Percentiles rank a stretch among this genome's conserved stretches.
These are phyloP conservation scores for Belonocnema kinseyi DNA, from an alignment of 1,140 invertebrate species.

Conservation along the genomic window DNA sequence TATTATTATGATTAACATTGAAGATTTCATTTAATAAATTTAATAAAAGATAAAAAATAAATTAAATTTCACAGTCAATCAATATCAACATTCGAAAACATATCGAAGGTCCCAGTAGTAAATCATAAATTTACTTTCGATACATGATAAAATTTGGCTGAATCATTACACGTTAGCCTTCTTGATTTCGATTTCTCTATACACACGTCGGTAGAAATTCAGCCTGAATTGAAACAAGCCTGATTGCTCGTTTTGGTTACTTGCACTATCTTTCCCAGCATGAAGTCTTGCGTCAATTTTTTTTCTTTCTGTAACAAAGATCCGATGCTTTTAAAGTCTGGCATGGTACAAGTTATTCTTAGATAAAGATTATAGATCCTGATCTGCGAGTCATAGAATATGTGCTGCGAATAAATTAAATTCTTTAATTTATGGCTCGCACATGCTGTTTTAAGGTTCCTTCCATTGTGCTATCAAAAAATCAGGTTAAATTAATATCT, in stretches of 20 bases:
- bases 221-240: background rate
- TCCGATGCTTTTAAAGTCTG: conserved; percentile 15
- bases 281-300: conserved; percentile 12
- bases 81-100: too few relatives aligned
- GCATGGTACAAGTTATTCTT: conserved; percentile 2
- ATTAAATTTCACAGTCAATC: too few relatives aligned
- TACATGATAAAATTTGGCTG: background rate
- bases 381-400: background rate
- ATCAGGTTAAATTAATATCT: too few relatives aligned
- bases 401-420: too few relatives aligned
- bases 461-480: too few relatives aligned
- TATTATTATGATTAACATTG: too few relatives aligned
- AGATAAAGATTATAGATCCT: conserved; percentile 14
- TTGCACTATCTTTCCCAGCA: conserved; percentile 13
- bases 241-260: background rate
- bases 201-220: background rate
- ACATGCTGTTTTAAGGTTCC: too few relatives aligned
- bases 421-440: too few relatives aligned
- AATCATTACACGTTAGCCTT: conserved; percentile 1
- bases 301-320: conserved; percentile 3
- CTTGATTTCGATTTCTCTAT: background rate
- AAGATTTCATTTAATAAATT: too few relatives aligned
- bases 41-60: too few relatives aligned
- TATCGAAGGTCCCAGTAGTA: too few relatives aligned
- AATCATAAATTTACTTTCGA: background rate